Conservation (phyloP, 2,113 vertebrate species). For the Clinocottus analis region DNA sequence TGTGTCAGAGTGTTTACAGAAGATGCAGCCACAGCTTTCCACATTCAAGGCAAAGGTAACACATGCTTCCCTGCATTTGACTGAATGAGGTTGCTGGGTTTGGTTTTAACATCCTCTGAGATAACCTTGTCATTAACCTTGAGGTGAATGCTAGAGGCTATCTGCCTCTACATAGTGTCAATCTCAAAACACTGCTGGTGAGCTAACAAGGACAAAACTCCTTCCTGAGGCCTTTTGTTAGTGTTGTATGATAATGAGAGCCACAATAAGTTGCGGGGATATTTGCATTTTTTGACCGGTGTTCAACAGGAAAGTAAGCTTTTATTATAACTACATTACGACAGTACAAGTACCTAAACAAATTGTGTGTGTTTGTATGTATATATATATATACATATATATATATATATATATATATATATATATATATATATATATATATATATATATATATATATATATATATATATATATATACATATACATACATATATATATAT, state of each 20-base stretch:
- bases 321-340: not conserved
- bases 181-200: not conserved
- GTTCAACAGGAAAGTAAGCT: not conserved
- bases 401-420: too few species aligned
- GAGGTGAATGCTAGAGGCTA: not conserved
- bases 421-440: not conserved
- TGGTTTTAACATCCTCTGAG: slow-evolving; percentile 6
- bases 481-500: too few species aligned
- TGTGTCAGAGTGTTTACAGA: slow-evolving; percentile 8
- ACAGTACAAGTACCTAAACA: not conserved
- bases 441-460: too few species aligned
- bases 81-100: slow-evolving; percentile 14
- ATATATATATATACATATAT: not conserved
- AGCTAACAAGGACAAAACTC: not conserved
- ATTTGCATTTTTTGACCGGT: not conserved
- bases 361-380: too few species aligned
- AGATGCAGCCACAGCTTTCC: not conserved
- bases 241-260: not conserved
- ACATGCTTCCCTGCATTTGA: not conserved
- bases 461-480: too few species aligned
- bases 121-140: slow-evolving; percentile 17
- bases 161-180: not conserved
- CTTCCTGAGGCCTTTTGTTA: not conserved
- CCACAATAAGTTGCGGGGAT: not conserved
- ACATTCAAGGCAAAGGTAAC: slow-evolving; percentile 31